Conservation (phyloP, 1,140 invertebrate genomes). For the Drosophila sechellia region DNA sequence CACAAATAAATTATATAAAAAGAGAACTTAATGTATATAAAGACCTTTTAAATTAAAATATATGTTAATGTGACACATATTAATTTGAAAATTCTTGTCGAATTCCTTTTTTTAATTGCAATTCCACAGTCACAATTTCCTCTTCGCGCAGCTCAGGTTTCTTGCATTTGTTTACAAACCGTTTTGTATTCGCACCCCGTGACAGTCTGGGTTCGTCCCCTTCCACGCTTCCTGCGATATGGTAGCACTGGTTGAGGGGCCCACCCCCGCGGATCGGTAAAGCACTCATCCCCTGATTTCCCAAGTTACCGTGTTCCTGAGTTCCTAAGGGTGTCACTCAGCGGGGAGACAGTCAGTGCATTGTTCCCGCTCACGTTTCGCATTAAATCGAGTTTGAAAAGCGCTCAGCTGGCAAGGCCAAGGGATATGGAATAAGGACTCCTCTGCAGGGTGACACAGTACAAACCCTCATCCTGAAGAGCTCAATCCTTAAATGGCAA, state of each 20-base stretch:
- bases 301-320: background rate
- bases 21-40: too few relatives aligned
- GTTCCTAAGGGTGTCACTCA: conserved; percentile 12
- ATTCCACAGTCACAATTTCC: background rate
- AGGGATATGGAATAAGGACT: background rate
- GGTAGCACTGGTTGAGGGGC: conserved; percentile 6
- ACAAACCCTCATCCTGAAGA: background rate
- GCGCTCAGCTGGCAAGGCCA: conserved; percentile 2
- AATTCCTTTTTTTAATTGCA: too few relatives aligned
- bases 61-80: too few relatives aligned
- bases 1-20: too few relatives aligned
- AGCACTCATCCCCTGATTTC: background rate
- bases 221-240: background rate
- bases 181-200: background rate
- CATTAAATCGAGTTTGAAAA: conserved; percentile 16
- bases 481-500: background rate
- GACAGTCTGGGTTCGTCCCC: background rate
- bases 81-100: background rate
- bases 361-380: conserved; percentile 38
- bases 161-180: background rate
- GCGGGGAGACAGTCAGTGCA: conserved; percentile 15
- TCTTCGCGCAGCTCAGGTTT: background rate
- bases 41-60: too few relatives aligned
- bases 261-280: background rate
- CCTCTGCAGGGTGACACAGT: background rate